These are phyloP conservation scores for Chymomyza procnemis DNA, from an alignment of 2,888 invertebrate genomes.

Conservation along the genomic window DNA sequence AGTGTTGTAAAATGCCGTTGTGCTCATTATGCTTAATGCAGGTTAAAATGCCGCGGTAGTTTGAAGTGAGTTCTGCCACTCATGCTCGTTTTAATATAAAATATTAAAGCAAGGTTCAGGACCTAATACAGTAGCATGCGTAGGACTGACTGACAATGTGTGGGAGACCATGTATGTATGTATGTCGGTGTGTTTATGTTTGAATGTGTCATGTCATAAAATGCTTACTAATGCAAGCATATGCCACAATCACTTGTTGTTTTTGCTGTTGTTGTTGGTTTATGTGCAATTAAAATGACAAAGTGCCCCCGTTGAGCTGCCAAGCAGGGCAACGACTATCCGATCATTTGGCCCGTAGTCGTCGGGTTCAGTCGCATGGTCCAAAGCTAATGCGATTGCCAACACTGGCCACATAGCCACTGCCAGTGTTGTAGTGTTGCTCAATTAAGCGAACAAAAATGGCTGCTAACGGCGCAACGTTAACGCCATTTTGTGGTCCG, in stretches of 20 bases:
- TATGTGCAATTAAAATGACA: conserved; percentile 62
- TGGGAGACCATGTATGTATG: neutral
- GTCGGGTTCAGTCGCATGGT: neutral
- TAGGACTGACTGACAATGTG: neutral
- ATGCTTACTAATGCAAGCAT: conserved; percentile 12
- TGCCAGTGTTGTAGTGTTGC: no score
- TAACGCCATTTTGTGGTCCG: neutral
- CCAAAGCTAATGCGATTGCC: neutral
- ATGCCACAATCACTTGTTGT: neutral
- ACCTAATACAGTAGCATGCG: neutral
- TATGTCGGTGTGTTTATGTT: conserved; percentile 7
- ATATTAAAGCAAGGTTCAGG: neutral
- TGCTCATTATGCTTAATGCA: conserved; percentile 32
- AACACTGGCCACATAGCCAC: neutral
- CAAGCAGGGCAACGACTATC: neutral
- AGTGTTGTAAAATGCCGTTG: no score
- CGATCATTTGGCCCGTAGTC: neutral
- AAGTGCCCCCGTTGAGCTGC: conserved; percentile 32
- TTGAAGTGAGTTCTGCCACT: neutral
- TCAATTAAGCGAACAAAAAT: neutral
- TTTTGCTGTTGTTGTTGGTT: conserved; percentile 35
- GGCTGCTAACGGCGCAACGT: neutral
- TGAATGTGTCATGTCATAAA: conserved; percentile 22
- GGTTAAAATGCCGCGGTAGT: neutral
- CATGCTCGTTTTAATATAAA: neutral